These are phyloP conservation scores for Cyclopterus lumpus DNA, from an alignment of 2,797 vertebrate species.

Conservation along the genomic window DNA sequence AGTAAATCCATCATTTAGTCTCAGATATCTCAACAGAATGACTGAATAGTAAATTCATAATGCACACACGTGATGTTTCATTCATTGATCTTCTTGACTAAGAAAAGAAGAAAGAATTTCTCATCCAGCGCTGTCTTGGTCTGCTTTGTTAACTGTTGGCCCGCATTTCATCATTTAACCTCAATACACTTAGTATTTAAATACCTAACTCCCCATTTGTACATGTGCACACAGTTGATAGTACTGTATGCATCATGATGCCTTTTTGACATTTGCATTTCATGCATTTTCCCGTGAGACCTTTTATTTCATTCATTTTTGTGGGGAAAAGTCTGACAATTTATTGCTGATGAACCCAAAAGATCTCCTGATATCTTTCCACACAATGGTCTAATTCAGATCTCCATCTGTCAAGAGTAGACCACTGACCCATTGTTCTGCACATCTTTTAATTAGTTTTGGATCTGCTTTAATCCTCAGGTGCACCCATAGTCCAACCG, in stretches of 20 bases:
- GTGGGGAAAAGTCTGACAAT: too few relatives aligned
- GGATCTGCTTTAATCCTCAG: neutral
- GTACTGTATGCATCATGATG: neutral
- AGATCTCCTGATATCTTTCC: too few relatives aligned
- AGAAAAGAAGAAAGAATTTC: too few relatives aligned
- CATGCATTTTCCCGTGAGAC: neutral
- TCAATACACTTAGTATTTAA: neutral
- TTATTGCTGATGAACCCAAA: too few relatives aligned
- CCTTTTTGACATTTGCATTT: neutral
- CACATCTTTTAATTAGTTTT: neutral
- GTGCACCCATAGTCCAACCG: neutral
- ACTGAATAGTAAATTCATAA: accelerated
- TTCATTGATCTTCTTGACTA: neutral
- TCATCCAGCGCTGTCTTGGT: neutral
- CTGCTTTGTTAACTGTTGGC: neutral
- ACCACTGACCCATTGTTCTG: too few relatives aligned
- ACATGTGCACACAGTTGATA: neutral
- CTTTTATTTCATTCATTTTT: too few relatives aligned
- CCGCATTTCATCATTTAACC: neutral
- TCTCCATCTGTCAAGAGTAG: too few relatives aligned
- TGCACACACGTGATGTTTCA: neutral
- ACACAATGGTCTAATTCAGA: too few relatives aligned
- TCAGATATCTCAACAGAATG: neutral
- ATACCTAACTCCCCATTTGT: neutral
- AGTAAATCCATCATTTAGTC: neutral